A percentile compares a stretch with the other conserved stretches of the same genome.
These are phyloP conservation scores for Pseudochirops cupreus DNA, from an alignment of 2,797 vertebrate genomes.

Conservation along the genomic window DNA sequence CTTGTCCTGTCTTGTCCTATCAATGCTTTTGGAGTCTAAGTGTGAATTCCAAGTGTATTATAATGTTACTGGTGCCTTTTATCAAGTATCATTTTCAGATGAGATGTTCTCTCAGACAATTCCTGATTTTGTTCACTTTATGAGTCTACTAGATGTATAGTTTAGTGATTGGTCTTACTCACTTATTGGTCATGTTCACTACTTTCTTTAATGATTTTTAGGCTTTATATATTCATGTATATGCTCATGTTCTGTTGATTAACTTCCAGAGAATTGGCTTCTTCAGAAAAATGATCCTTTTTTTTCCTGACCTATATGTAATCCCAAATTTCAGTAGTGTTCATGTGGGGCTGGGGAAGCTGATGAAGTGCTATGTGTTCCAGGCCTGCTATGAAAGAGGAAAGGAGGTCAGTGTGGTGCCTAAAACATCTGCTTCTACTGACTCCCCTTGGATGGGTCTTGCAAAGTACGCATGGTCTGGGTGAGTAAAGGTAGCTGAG, in stretches of 20 bases:
- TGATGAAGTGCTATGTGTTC: slow-evolving; percentile 66
- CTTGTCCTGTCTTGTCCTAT: neutral
- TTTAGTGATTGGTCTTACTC: slow-evolving; percentile 23
- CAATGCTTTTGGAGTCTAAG: slow-evolving; percentile 11
- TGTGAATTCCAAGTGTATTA: neutral
- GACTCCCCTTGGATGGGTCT: slow-evolving; percentile 99
- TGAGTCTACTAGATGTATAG: neutral
- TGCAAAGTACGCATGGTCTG: slow-evolving; percentile 99
- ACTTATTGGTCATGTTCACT: neutral
- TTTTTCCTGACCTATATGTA: neutral
- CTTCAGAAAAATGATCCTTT: slow-evolving; percentile 15
- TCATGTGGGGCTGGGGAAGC: slow-evolving; percentile 11
- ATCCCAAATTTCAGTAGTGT: neutral
- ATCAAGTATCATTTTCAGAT: neutral
- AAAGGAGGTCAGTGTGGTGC: slow-evolving; percentile 97
- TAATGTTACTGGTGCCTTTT: neutral
- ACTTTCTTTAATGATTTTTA: neutral
- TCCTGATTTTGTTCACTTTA: slow-evolving; percentile 29
- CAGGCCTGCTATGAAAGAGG: slow-evolving; percentile 98
- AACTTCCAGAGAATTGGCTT: slow-evolving; percentile 1
- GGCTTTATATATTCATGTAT: neutral
- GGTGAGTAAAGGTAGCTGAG: slow-evolving; percentile 88
- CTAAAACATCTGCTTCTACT: slow-evolving; percentile 98
- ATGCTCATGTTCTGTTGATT: neutral
- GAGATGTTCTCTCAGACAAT: slow-evolving; percentile 1